These are phyloP conservation scores for Pterobdella sp. DNA, from an alignment of 2,888 invertebrate species.

Conservation along the genomic window DNA sequence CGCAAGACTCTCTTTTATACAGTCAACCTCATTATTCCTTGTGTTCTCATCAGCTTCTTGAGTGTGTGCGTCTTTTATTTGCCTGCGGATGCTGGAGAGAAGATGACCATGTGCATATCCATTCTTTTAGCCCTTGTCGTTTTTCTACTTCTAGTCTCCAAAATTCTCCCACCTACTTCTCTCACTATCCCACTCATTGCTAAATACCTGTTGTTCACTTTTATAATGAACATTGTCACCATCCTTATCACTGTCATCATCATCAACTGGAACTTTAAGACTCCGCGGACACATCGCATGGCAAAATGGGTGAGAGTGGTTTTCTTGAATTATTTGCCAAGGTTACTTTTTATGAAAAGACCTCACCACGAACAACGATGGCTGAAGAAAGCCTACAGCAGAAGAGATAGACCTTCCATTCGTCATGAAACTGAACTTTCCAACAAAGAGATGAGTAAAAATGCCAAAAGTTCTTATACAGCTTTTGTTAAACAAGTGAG, in stretches of 20 bases:
- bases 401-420: constrained; percentile 30
- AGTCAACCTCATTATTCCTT: constrained; percentile 96
- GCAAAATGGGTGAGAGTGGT: constrained; percentile 90
- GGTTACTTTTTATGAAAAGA: constrained; percentile 85
- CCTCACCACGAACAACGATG: constrained; percentile 58
- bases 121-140: constrained; percentile 98
- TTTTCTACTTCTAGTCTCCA: constrained; percentile 82
- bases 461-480: neutral
- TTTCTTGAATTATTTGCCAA: constrained; percentile 87
- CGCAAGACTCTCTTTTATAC: constrained; percentile 98
- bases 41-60: constrained; percentile 94
- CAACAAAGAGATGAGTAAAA: neutral
- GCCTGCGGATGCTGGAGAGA: constrained; percentile 97
- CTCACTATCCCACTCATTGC: constrained; percentile 94
- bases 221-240: constrained; percentile 99
- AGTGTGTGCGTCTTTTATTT: constrained; percentile 88
- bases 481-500: neutral
- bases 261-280: constrained; percentile 96
- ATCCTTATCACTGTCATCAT: constrained; percentile 97
- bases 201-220: constrained; percentile 96
- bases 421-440: constrained; percentile 5
- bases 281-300: constrained; percentile 94
- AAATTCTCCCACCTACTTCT: constrained; percentile 96
- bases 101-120: constrained; percentile 75
- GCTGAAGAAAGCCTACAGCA: constrained; percentile 49